A percentile compares a stretch with the other conserved stretches of the same genome.
Evolutionary conservation across 2,888 invertebrate species (phyloP).

Genomic region (Parnassius mnemosyne): DNA sequence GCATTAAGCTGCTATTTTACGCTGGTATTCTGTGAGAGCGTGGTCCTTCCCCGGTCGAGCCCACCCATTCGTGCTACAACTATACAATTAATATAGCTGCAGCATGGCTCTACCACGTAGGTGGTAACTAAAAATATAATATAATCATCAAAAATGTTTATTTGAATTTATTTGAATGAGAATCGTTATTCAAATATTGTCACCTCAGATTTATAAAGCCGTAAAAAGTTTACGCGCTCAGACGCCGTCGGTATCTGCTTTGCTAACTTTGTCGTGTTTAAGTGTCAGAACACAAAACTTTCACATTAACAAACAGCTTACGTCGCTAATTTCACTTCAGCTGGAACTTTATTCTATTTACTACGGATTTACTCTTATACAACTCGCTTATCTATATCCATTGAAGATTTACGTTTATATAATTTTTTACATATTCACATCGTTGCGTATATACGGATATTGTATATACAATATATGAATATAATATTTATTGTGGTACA

Average conservation of each 20-base stretch:
- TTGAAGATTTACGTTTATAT: no score
- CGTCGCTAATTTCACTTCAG: constrained; percentile 33
- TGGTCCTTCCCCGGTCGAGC: no score
- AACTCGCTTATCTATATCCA: constrained; percentile 3
- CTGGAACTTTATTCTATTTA: constrained; percentile 23
- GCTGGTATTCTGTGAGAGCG: no score
- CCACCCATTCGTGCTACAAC: no score
- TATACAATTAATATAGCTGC: no score
- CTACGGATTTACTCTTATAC: constrained; percentile 11
- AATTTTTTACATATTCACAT: no score
- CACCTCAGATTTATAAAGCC: constrained; percentile 32
- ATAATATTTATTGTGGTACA: no score
- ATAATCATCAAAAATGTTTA: neutral
- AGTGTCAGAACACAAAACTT: constrained; percentile 42
- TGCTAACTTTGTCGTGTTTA: constrained; percentile 45
- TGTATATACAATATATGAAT: no score
- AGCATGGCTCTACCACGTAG: no score
- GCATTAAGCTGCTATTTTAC: no score
- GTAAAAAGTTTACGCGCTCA: constrained; percentile 42
- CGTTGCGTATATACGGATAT: no score
- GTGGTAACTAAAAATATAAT: neutral
- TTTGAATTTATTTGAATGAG: neutral
- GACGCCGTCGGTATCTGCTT: constrained; percentile 27
- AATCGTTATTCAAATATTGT: constrained; percentile 16
- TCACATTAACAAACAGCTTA: constrained; percentile 44